Evolutionary conservation across 2,797 vertebrate species (phyloP), one percentile per base, ranked within the genome.

Genomic region (Sternarchorhynchus goeldii): DNA sequence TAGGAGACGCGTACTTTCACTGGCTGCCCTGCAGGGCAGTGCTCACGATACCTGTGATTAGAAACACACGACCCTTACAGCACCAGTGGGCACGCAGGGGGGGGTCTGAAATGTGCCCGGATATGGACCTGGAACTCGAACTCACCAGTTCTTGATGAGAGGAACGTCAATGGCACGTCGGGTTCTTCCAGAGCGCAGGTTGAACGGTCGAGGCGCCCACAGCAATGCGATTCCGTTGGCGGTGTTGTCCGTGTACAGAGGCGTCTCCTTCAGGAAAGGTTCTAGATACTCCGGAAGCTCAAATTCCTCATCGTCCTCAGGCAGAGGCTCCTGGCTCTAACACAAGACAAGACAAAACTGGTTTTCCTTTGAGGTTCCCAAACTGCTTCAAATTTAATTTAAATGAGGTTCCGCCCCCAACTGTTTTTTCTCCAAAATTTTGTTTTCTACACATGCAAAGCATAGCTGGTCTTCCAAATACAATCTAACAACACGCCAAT

Each of bases 1-100:
- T 99, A 99, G 5, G 98, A 99, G 34, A 99, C 98, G 5, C 98
- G 93, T 58, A 99, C 98, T 86, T 99, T 99, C 82, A 99, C 98
- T 0, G 98, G 98, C 87, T 99, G 98, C 73, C 98, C 98, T 41
- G 98, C 98, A 2, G 98, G 98, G 81, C 97, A 99, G 82, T 99
- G 97, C 84, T 99, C 98, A 8, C 98, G 95, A 66, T 99, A 99
- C 98, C 98, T 99, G n/a, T 39, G 18, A 75, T 32, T 18, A 21
- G 1, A 79, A 32, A 64, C 17, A 56, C 8, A 55, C 20, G 0
- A 1, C 18, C 53, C 21, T 79, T 56, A 76, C 3, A 58, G 16
- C 56, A 16, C 60, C 12, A 16, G 45, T 10, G 12, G 45, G 45
- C 8, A 25, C 25, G 1, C 1, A 25, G 25, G 25, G 25, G 25